Percentiles rank a stretch among this genome's conserved stretches.
phyloP scores from a whole-genome alignment of 2,797 vertebrate species.

The Paramormyrops hopkinsi region DNA sequence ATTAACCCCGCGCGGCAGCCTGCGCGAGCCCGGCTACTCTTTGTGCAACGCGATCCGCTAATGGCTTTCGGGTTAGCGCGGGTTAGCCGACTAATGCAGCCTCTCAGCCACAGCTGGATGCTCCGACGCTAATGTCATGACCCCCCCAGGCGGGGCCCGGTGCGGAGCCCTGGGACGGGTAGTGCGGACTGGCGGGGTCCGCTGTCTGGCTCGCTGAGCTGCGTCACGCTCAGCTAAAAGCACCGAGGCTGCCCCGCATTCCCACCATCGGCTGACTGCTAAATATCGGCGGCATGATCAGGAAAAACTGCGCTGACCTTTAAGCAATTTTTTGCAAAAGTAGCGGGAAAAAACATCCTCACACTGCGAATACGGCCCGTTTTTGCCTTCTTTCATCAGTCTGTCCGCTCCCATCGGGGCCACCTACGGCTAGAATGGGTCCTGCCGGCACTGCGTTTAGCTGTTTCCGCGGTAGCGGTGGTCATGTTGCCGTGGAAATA shows the following conservation, averaged over 20 bases:
- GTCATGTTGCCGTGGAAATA: neutral
- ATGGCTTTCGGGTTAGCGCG: slow-evolving; percentile 17
- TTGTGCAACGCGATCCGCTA: slow-evolving; percentile 20
- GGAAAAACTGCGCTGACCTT: neutral
- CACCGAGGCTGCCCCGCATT: neutral
- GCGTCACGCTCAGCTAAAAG: neutral
- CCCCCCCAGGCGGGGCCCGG: neutral
- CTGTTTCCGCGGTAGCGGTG: neutral
- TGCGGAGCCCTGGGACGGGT: neutral
- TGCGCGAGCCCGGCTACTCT: slow-evolving; percentile 29
- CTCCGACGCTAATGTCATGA: neutral
- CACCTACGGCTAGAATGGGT: neutral
- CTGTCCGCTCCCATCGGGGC: neutral
- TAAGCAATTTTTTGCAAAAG: neutral
- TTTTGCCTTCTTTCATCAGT: neutral
- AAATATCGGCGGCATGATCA: neutral
- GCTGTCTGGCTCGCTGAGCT: neutral
- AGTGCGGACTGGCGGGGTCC: neutral
- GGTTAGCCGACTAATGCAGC: slow-evolving; percentile 21
- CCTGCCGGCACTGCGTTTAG: neutral
- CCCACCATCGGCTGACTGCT: neutral
- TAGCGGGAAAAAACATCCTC: neutral
- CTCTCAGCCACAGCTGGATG: slow-evolving; percentile 4
- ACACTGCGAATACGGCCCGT: neutral
- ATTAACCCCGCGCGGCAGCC: slow-evolving; percentile 14